Evolutionary conservation across 2,797 vertebrate genomes (phyloP).

Genomic region (Phataginus tetradactyla): DNA sequence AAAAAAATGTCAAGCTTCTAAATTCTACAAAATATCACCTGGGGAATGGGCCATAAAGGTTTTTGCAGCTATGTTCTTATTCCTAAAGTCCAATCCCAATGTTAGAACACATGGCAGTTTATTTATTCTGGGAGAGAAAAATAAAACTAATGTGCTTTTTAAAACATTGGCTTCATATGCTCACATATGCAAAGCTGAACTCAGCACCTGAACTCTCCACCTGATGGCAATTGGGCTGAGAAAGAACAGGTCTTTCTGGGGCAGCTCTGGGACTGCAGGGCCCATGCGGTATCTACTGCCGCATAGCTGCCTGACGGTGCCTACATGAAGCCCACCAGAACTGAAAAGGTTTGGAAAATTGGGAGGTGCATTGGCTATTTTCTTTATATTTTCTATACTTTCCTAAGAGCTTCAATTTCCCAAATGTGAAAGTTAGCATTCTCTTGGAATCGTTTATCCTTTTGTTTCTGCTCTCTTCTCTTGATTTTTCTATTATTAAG

Average conservation of each 20-base stretch:
- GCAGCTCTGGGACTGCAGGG: conserved; percentile 62
- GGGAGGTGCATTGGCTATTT: background rate
- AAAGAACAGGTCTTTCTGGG: background rate
- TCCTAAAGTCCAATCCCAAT: background rate
- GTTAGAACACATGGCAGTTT: background rate
- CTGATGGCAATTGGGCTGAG: background rate
- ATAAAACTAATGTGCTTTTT: background rate
- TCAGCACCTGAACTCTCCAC: conserved; percentile 26
- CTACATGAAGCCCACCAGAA: conserved; percentile 30
- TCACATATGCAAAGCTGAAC: background rate
- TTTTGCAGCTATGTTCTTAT: background rate
- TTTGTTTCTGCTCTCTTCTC: background rate
- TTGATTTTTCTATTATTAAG: conserved; percentile 43
- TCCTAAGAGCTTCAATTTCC: background rate
- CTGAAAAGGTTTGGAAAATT: background rate
- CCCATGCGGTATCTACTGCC: conserved; percentile 70
- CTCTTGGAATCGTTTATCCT: background rate
- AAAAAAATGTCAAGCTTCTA: background rate
- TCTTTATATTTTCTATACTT: background rate
- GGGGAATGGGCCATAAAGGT: background rate
- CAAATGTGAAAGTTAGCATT: background rate
- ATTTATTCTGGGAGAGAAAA: background rate
- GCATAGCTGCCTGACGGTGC: conserved; percentile 52
- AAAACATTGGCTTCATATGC: background rate
- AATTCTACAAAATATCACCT: conserved; percentile 7